Conservation (phyloP, 2,888 invertebrate genomes). For the Hirudinaria manillensis region DNA sequence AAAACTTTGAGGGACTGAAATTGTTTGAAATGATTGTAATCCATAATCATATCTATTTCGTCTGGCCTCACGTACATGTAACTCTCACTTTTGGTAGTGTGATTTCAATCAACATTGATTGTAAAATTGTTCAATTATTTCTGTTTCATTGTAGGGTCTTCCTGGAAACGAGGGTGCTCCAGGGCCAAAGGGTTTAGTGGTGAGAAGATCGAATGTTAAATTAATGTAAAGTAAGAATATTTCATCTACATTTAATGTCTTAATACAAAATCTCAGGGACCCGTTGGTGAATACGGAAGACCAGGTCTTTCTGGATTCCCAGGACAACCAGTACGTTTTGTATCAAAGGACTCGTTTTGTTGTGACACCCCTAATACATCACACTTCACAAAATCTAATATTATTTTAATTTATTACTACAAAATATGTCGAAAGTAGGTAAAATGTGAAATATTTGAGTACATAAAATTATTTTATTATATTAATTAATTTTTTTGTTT, state of each 20-base stretch:
- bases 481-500: not conserved
- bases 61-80: too few relatives aligned
- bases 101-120: too few relatives aligned
- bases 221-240: too few relatives aligned
- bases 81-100: too few relatives aligned
- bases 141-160: conserved; percentile 30
- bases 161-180: conserved; percentile 34
- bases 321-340: conserved; percentile 36
- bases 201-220: not conserved
- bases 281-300: conserved; percentile 35
- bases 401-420: too few relatives aligned
- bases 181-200: conserved; percentile 33
- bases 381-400: too few relatives aligned
- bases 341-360: not conserved
- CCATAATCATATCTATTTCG: too few relatives aligned
- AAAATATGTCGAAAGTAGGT: too few relatives aligned
- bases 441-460: not conserved
- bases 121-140: not conserved
- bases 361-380: not conserved
- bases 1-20: not conserved
- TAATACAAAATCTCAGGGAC: conserved; percentile 30
- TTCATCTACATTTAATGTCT: not conserved
- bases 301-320: conserved; percentile 38
- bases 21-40: not conserved
- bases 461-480: not conserved